Percentiles rank a stretch among this genome's conserved stretches.
These are phyloP conservation scores for Muscicapa adusta DNA, from an alignment of 2,113 vertebrate species.

Conservation along the genomic window DNA sequence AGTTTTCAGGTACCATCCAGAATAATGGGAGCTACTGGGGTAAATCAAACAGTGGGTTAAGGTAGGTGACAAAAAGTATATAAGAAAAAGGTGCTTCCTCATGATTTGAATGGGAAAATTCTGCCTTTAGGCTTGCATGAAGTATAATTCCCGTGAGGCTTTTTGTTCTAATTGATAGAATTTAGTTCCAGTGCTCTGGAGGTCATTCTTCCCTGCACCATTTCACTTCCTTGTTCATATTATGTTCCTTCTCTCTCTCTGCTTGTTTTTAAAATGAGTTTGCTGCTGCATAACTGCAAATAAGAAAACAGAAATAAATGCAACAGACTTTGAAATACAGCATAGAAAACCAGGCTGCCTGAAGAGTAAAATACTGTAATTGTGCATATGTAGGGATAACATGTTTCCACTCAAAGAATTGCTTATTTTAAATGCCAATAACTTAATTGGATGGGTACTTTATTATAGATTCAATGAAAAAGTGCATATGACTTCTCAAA, in stretches of 20 bases:
- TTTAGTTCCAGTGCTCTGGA: background rate
- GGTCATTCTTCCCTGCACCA: background rate
- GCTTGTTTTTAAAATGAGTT: background rate
- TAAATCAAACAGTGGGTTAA: background rate
- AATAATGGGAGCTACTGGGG: background rate
- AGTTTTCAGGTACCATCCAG: background rate
- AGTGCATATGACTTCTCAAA: background rate
- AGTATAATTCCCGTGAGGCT: background rate
- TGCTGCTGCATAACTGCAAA: background rate
- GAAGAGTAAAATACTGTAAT: background rate
- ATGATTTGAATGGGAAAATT: background rate
- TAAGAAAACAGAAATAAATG: fast-evolving
- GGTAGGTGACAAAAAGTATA: background rate
- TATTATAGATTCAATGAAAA: conserved; percentile 10
- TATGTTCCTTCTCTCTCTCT: background rate
- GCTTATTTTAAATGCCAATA: background rate
- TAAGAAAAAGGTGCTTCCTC: background rate
- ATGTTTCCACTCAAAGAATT: background rate
- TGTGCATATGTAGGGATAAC: background rate
- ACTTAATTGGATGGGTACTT: background rate
- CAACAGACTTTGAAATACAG: background rate
- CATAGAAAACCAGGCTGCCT: background rate
- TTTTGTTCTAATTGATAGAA: background rate
- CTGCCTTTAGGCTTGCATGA: background rate
- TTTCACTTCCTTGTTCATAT: background rate